A percentile compares a stretch with the other conserved stretches of the same genome.
Evolutionary conservation across 2,888 invertebrate genomes (phyloP).

Genomic region (Morinoia aosen): DNA sequence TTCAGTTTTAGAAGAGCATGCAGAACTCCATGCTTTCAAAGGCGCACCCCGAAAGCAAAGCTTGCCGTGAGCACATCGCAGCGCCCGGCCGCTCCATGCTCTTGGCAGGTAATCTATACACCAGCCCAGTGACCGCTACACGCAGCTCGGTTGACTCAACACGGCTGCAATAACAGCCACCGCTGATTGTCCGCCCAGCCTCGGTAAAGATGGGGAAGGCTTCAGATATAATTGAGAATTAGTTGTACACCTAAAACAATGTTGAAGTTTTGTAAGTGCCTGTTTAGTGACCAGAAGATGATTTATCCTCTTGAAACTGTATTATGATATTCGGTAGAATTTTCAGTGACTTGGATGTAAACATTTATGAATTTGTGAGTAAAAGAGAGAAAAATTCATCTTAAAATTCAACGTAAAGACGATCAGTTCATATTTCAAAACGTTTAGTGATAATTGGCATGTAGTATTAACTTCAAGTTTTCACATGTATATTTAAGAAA

Average conservation of each 20-base stretch:
- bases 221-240: not conserved
- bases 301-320: too few relatives aligned
- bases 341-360: too few relatives aligned
- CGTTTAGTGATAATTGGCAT: too few relatives aligned
- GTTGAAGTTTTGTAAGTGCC: not conserved
- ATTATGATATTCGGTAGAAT: too few relatives aligned
- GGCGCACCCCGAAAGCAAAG: not conserved
- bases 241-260: not conserved
- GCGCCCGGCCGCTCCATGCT: not conserved
- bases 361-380: too few relatives aligned
- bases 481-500: too few relatives aligned
- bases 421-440: too few relatives aligned
- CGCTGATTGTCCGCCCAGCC: not conserved
- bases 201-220: not conserved
- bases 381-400: too few relatives aligned
- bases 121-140: not conserved
- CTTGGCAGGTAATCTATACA: slow-evolving; percentile 18
- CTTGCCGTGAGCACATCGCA: not conserved
- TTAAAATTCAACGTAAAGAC: too few relatives aligned
- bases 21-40: not conserved
- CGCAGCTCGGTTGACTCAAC: slow-evolving; percentile 13
- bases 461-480: too few relatives aligned
- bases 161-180: not conserved
- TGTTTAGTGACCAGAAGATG: not conserved
- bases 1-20: not conserved